Evolutionary conservation across 2,113 vertebrate genomes (phyloP).

Genomic region (Anguilla japonica): DNA sequence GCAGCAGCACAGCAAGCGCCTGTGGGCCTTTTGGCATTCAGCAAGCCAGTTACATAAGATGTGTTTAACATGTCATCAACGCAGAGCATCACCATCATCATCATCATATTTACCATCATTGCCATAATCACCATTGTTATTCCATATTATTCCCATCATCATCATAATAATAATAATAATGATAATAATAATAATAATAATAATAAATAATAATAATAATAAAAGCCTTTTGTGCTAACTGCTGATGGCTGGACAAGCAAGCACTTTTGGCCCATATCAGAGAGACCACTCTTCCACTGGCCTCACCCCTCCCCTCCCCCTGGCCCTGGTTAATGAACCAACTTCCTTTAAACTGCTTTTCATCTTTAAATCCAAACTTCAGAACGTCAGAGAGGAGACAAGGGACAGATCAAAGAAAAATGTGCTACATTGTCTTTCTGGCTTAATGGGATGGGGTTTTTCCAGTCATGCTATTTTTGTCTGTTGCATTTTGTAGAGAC

Average conservation of each 20-base stretch:
- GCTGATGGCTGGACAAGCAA: background rate
- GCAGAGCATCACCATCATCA: background rate
- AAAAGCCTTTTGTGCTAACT: background rate
- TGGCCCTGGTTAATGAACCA: background rate
- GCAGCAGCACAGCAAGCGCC: background rate
- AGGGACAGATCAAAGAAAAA: background rate
- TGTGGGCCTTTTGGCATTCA: background rate
- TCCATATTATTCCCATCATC: background rate
- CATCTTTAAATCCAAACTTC: background rate
- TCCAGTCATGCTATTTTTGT: background rate
- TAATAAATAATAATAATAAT: background rate
- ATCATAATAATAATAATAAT: background rate
- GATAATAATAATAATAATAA: too few relatives aligned
- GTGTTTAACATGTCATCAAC: background rate
- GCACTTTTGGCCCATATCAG: background rate
- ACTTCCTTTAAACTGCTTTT: background rate
- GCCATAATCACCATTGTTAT: background rate
- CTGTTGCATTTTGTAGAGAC: background rate
- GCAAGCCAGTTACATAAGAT: background rate
- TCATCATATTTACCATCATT: background rate
- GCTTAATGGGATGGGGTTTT: background rate
- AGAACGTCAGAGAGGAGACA: background rate
- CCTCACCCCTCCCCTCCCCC: background rate
- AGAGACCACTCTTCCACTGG: background rate
- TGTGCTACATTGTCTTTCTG: background rate